Percentiles rank a stretch among this genome's conserved stretches.
Conservation (phyloP, 2,113 vertebrate genomes). For the Leptobrachium ailaonicum region DNA sequence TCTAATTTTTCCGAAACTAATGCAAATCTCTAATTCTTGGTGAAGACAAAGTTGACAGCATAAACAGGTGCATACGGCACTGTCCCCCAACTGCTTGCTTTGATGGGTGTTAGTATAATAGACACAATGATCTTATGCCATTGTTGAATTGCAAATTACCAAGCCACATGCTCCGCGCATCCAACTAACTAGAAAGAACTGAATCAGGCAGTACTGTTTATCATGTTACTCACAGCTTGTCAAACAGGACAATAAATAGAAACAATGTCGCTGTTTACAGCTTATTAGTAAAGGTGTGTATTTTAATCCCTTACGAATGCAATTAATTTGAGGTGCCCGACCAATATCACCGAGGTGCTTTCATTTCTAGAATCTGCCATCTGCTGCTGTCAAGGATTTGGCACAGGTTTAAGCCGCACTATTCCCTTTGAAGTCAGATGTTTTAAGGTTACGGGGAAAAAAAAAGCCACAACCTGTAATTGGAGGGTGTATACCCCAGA, state of each 20-base stretch:
- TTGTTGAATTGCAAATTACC: too few relatives aligned
- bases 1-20: too few relatives aligned
- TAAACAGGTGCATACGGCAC: too few relatives aligned
- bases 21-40: too few relatives aligned
- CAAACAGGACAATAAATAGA: neutral
- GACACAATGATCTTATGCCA: too few relatives aligned
- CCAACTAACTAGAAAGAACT: too few relatives aligned
- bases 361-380: slow-evolving; percentile 19
- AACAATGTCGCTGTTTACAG: slow-evolving; percentile 6
- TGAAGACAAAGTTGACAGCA: too few relatives aligned
- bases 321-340: slow-evolving; percentile 28
- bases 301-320: slow-evolving; percentile 5
- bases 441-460: neutral
- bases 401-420: slow-evolving; percentile 14
- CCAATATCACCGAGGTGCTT: neutral
- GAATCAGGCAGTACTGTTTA: too few relatives aligned
- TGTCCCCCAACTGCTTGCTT: too few relatives aligned
- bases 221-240: neutral
- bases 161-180: too few relatives aligned
- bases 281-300: slow-evolving; percentile 24
- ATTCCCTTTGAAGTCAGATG: slow-evolving; percentile 31
- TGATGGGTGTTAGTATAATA: too few relatives aligned
- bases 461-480: slow-evolving; percentile 15
- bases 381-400: slow-evolving; percentile 42
- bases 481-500: slow-evolving; percentile 17